Evolutionary conservation across 2,113 vertebrate genomes (phyloP).

Genomic region (Vidua macroura): DNA sequence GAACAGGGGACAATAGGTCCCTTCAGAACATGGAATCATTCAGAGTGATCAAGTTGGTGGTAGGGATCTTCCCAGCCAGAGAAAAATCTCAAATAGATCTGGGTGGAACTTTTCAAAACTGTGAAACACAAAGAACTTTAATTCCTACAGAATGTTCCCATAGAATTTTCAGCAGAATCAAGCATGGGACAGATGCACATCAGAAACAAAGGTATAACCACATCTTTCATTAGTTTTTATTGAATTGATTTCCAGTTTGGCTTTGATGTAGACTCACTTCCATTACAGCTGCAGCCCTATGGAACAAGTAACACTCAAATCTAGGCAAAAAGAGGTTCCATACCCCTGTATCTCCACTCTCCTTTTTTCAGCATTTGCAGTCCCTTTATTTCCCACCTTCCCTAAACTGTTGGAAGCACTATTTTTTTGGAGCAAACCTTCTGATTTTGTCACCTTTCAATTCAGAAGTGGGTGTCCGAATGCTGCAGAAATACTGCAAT

Average conservation of each 20-base stretch:
- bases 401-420: background rate
- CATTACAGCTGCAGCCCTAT: background rate
- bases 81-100: background rate
- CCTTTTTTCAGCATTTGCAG: background rate
- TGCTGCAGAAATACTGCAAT: background rate
- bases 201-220: background rate
- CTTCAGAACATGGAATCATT: background rate
- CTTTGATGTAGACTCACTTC: background rate
- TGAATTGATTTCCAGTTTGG: background rate
- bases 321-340: background rate
- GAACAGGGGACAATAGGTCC: background rate
- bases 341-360: background rate
- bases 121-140: background rate
- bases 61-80: background rate
- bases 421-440: background rate
- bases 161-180: background rate
- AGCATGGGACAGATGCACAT: background rate
- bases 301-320: background rate
- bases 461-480: background rate
- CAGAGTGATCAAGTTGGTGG: background rate
- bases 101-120: background rate
- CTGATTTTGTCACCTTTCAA: background rate
- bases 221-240: background rate
- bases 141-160: background rate
- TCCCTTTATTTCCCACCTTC: background rate